A percentile compares a stretch with the other conserved stretches of the same genome.
phyloP scores from a whole-genome alignment of 1,140 invertebrate genomes.

The Druon quercuslanigerum region DNA sequence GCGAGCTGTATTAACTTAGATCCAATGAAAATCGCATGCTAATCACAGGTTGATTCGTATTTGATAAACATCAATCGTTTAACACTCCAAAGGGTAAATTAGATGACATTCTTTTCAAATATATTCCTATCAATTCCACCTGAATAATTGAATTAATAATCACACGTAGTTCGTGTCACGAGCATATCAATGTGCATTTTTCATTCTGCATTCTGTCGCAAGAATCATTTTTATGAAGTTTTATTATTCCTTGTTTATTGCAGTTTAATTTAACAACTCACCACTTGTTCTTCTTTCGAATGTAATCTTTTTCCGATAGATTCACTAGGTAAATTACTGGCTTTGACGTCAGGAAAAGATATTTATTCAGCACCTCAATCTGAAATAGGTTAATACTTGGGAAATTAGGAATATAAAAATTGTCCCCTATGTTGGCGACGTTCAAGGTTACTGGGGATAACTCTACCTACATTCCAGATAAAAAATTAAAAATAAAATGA shows the following conservation, averaged over 20 bases:
- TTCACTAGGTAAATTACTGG: slow-evolving; percentile 98
- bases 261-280: slow-evolving; percentile 66
- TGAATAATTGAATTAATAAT: slow-evolving; percentile 13
- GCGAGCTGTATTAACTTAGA: background rate
- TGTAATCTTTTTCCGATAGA: slow-evolving; percentile 98
- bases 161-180: background rate
- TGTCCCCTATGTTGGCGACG: background rate
- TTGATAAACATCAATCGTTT: background rate
- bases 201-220: background rate
- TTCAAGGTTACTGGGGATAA: background rate
- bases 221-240: slow-evolving; percentile 1
- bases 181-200: background rate
- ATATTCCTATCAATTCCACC: background rate
- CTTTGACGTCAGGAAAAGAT: slow-evolving; percentile 98
- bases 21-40: background rate
- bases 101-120: background rate
- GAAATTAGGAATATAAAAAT: slow-evolving; percentile 31
- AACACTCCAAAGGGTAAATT: background rate
- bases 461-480: background rate
- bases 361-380: slow-evolving; percentile 98
- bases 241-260: background rate
- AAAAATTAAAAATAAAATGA: background rate
- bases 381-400: slow-evolving; percentile 74
- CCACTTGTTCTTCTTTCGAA: slow-evolving; percentile 99
- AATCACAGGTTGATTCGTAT: background rate